Evolutionary conservation across 2,797 vertebrate genomes (phyloP), one percentile per base, ranked within the genome.

Genomic region (Pangasius djambal): DNA sequence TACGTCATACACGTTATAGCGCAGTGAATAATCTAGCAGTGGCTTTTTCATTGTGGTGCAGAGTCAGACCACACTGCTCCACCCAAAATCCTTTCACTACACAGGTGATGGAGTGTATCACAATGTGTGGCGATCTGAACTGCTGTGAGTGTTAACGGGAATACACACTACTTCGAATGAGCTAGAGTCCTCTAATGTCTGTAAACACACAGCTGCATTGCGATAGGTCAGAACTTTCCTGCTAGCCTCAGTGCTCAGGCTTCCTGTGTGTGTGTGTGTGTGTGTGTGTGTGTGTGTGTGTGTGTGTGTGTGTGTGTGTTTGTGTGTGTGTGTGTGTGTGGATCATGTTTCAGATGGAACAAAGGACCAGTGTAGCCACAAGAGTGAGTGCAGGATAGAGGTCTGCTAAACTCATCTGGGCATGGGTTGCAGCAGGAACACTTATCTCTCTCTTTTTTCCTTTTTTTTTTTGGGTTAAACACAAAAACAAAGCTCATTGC

Each of bases 311-410:
- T 77, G 44, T 77, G 50, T 34, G 22, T 86, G 16, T 77, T 34
- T 77, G 50, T 34, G 22, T 95, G 96, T 95, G 94, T 97, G 40
- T 34, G 75, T 55, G 50, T 57, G 31, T 1, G 67, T 90, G 91
- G 93, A 93, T 97, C 95, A 97, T 96, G 94, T 98, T 99, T 98
- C 98, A 96, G 91, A 91, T 78, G 92, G 97, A 97, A 98, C 97
- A 98, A 97, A 97, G 96, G 92, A 90, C 82, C 94, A 92, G 94
- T 97, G 95, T 96, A 96, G 96, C 94, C 92, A 94, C 94, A 91
- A 84, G 94, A 97, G 96, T 95, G 96, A 95, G 96, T 94, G 95
- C 94, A 97, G 96, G 96, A 96, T 96, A 96, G 96, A 94, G 94
- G 96, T 96, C 97, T 97, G 97, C 96, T 96, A 96, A 95, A 96